These are phyloP conservation scores for Caenorhabditis sp. DNA, from an alignment of 2,888 invertebrate genomes.

Conservation along the genomic window DNA sequence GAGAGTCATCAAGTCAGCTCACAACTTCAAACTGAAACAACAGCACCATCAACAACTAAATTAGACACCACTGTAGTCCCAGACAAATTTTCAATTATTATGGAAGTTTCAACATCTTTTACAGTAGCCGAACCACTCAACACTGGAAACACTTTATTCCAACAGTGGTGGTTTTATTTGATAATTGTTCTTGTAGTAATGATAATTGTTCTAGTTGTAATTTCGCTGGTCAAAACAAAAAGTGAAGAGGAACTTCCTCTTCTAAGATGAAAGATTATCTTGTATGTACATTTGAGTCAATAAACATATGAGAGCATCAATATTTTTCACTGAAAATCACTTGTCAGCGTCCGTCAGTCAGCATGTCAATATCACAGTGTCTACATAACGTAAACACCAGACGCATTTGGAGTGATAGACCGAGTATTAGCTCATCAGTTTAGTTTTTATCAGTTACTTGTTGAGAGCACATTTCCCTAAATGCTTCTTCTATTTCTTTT, in stretches of 20 bases:
- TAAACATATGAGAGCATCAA: background rate
- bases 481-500: slow-evolving; percentile 15
- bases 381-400: background rate
- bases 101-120: background rate
- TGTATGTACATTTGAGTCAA: background rate
- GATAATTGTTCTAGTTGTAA: slow-evolving; percentile 1
- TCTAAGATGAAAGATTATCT: background rate
- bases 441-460: background rate
- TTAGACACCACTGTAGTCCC: background rate
- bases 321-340: slow-evolving; percentile 15
- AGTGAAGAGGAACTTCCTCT: slow-evolving; percentile 16
- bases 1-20: slow-evolving; percentile 9
- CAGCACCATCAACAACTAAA: too few relatives aligned
- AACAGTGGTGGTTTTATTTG: slow-evolving; percentile 47
- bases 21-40: background rate
- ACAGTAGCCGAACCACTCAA: background rate
- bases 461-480: slow-evolving; percentile 3
- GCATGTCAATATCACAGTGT: slow-evolving; percentile 1
- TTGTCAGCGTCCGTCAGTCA: background rate
- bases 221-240: background rate
- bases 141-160: background rate
- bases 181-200: slow-evolving; percentile 8
- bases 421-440: slow-evolving; percentile 1
- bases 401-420: background rate
- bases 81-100: background rate